phyloP scores from a whole-genome alignment of 1,140 invertebrate genomes.

The Papilio dardanus region DNA sequence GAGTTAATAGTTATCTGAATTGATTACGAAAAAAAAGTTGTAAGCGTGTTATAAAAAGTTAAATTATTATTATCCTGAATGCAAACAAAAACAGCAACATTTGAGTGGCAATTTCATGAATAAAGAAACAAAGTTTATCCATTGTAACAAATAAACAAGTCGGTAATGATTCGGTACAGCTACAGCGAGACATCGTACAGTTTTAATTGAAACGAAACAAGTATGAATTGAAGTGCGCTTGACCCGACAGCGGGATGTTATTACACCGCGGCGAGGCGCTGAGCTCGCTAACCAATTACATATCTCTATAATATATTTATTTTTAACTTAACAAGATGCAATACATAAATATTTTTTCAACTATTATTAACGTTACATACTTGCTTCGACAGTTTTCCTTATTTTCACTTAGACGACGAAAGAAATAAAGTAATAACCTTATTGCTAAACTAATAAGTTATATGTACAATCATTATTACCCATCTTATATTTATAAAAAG shows the following conservation, averaged over 20 bases:
- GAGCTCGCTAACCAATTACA: slow-evolving; percentile 15
- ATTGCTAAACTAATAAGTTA: too few relatives aligned
- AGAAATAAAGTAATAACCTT: too few relatives aligned
- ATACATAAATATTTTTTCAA: too few relatives aligned
- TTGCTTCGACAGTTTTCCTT: too few relatives aligned
- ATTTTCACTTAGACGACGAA: too few relatives aligned
- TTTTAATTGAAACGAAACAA: slow-evolving; percentile 38
- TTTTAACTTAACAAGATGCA: background rate
- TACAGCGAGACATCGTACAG: slow-evolving; percentile 17
- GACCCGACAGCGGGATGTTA: slow-evolving; percentile 24
- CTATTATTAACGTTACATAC: too few relatives aligned
- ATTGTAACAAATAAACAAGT: slow-evolving; percentile 33
- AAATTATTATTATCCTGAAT: background rate
- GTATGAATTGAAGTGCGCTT: slow-evolving; percentile 33
- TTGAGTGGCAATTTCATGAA: slow-evolving; percentile 9
- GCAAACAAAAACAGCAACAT: background rate
- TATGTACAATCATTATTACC: too few relatives aligned
- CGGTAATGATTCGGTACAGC: slow-evolving; percentile 13
- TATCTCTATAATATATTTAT: slow-evolving; percentile 6
- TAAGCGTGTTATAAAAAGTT: background rate
- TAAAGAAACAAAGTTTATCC: slow-evolving; percentile 30
- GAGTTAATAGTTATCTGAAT: too few relatives aligned
- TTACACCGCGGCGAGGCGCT: background rate
- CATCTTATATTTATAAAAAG: too few relatives aligned
- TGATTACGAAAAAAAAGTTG: background rate